phyloP scores from a whole-genome alignment of 2,113 vertebrate genomes.

The Gallinago undulata region DNA sequence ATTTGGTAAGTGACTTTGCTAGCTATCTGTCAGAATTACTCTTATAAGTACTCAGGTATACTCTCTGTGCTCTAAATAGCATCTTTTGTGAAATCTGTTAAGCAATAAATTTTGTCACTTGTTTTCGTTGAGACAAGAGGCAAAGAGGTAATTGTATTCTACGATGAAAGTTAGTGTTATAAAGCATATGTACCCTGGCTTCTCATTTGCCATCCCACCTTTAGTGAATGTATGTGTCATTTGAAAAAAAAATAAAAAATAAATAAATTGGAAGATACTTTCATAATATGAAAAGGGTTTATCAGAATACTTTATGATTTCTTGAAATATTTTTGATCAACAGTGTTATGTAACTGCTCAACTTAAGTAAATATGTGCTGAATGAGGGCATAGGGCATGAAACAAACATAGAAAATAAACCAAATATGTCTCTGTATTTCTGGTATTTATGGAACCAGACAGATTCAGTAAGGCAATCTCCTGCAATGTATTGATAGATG shows the following conservation, averaged over 20 bases:
- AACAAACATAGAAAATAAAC: conserved; percentile 5
- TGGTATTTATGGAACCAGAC: not conserved
- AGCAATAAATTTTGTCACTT: not conserved
- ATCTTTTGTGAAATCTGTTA: not conserved
- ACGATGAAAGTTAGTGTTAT: not conserved
- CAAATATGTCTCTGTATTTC: not conserved
- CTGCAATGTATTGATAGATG: not conserved
- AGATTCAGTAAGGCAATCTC: not conserved
- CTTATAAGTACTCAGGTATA: not conserved
- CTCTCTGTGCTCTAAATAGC: not conserved
- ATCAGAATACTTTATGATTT: not conserved
- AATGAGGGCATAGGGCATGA: not conserved
- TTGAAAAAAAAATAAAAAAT: not conserved
- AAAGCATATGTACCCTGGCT: not conserved
- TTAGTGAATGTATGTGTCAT: not conserved
- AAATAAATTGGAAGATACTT: not conserved
- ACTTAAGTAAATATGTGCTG: not conserved
- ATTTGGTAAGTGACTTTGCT: not conserved
- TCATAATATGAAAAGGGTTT: not conserved
- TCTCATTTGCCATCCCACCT: not conserved
- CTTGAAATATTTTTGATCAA: not conserved
- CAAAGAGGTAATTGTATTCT: not conserved
- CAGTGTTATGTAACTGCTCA: not conserved
- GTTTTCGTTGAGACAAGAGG: not conserved
- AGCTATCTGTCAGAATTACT: not conserved